Percentiles rank a stretch among this genome's conserved stretches.
Evolutionary conservation across 2,113 vertebrate genomes (phyloP).

Genomic region (Gavia stellata): DNA sequence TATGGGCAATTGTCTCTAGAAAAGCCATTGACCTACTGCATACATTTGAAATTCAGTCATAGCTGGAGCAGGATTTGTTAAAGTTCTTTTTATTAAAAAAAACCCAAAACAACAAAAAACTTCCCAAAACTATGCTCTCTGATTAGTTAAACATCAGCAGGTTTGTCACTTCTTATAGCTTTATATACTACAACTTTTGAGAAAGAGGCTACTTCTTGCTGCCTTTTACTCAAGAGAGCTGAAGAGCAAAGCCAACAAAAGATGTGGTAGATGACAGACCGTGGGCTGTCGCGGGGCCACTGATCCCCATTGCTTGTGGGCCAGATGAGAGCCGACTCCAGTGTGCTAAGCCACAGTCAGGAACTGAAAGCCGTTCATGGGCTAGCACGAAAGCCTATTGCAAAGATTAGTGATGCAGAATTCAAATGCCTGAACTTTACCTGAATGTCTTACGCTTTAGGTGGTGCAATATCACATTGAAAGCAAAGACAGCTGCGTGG

Average conservation of each 20-base stretch:
- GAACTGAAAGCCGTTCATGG: accelerated
- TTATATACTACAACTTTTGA: neutral
- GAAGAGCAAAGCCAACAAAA: neutral
- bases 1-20: neutral
- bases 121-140: neutral
- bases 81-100: neutral
- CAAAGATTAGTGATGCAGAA: neutral
- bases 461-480: neutral
- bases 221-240: neutral
- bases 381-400: neutral
- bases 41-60: neutral
- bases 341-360: neutral
- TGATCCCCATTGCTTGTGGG: accelerated
- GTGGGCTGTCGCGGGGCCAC: accelerated
- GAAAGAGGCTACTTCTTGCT: neutral
- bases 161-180: neutral
- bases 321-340: accelerated
- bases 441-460: neutral
- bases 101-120: accelerated
- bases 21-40: neutral
- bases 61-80: neutral
- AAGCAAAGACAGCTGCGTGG: neutral
- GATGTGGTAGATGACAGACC: neutral
- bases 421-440: neutral
- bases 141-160: neutral